These are phyloP conservation scores for Ctenoplectra terminalis DNA, from an alignment of 1,140 invertebrate species.

Conservation along the genomic window DNA sequence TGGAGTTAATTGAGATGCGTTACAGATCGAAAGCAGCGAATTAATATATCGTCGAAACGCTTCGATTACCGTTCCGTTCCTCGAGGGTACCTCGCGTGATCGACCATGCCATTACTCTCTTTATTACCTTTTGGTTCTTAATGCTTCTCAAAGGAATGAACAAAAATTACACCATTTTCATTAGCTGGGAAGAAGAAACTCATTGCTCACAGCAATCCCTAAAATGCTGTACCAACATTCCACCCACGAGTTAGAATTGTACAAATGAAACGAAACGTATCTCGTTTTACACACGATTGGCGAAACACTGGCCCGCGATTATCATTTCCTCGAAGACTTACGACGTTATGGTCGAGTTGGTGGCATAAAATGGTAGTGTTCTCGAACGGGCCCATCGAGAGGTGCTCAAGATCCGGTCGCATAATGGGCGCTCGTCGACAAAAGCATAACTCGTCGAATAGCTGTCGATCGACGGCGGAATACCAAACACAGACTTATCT, in stretches of 20 bases:
- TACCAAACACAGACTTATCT: conserved; percentile 51
- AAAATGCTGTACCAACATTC: too few species aligned
- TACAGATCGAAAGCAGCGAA: not conserved
- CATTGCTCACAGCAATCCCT: too few species aligned
- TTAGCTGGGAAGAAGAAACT: too few species aligned
- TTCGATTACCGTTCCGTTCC: too few species aligned
- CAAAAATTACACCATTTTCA: too few species aligned
- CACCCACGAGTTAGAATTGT: too few species aligned
- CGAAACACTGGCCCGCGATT: not conserved
- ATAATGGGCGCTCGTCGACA: conserved; percentile 28
- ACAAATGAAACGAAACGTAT: too few species aligned
- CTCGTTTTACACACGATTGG: not conserved
- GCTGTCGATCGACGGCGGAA: conserved; percentile 38
- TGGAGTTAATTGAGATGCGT: conserved; percentile 12
- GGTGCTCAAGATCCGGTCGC: not conserved
- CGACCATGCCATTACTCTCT: not conserved
- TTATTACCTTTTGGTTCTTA: not conserved
- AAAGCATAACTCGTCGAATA: conserved; percentile 37
- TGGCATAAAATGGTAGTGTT: conserved; percentile 3
- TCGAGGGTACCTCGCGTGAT: not conserved
- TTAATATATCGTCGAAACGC: not conserved
- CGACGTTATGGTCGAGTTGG: not conserved
- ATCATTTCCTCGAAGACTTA: not conserved
- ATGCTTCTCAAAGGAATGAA: too few species aligned
- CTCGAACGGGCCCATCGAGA: conserved; percentile 1